Evolutionary conservation across 1,140 invertebrate genomes (phyloP).

Genomic region (Trachymyrmex cornetzi): DNA sequence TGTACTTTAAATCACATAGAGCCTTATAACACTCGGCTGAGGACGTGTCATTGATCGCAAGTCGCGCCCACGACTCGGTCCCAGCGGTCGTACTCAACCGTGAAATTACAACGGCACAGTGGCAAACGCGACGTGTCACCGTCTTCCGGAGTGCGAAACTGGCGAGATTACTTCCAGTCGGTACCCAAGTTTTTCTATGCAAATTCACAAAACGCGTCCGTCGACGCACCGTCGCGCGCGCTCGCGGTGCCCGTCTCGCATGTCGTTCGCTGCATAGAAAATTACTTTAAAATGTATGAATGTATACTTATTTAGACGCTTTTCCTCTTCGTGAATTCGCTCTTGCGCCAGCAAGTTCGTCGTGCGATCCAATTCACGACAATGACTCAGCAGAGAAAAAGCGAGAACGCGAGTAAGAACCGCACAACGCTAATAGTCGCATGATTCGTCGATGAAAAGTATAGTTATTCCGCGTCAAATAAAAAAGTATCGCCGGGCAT

Average conservation of each 20-base stretch:
- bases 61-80: constrained; percentile 46
- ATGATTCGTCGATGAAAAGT: constrained; percentile 46
- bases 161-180: constrained; percentile 44
- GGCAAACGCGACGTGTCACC: constrained; percentile 54
- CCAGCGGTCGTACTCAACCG: constrained; percentile 54
- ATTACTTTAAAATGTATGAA: constrained; percentile 18
- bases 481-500: constrained; percentile 32
- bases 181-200: constrained; percentile 29
- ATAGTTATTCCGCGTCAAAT: constrained; percentile 23
- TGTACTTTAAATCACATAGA: constrained; percentile 8
- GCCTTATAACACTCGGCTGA: constrained; percentile 9
- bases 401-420: not conserved
- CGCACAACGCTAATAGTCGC: not conserved
- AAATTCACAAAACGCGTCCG: constrained; percentile 40
- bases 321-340: not conserved
- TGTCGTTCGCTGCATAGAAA: not conserved
- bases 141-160: constrained; percentile 50
- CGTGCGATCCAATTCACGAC: constrained; percentile 40
- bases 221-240: constrained; percentile 3
- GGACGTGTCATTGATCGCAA: constrained; percentile 63
- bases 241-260: not conserved
- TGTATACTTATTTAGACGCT: not conserved
- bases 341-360: not conserved
- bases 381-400: constrained; percentile 28
- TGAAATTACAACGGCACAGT: constrained; percentile 71